These are phyloP conservation scores for crab-eating macaque (Macaca fascicularis) DNA, from an alignment of 2,113 vertebrate species.

Conservation along the genomic window DNA sequence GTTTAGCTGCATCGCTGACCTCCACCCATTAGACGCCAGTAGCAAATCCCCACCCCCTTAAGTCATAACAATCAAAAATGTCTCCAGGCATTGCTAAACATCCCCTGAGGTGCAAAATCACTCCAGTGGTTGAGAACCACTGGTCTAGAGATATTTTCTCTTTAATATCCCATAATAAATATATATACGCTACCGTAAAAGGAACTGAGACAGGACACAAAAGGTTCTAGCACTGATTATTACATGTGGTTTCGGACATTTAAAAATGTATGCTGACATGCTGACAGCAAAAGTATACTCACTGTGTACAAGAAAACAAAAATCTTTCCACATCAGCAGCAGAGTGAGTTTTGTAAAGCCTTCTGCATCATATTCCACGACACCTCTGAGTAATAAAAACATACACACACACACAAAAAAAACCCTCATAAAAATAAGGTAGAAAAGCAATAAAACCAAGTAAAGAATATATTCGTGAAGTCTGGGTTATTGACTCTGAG, in stretches of 20 bases:
- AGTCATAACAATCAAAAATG: neutral
- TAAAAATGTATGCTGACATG: conserved; percentile 14
- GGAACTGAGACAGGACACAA: conserved; percentile 61
- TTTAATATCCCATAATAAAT: conserved; percentile 56
- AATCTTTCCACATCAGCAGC: conserved; percentile 98
- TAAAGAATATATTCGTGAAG: neutral
- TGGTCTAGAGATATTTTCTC: neutral
- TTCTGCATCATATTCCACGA: conserved; percentile 98
- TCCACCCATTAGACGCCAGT: neutral
- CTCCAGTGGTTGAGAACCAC: neutral
- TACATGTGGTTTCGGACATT: conserved; percentile 56
- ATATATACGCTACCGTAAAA: conserved; percentile 46
- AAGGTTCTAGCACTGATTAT: conserved; percentile 54
- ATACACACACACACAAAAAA: conserved; percentile 58
- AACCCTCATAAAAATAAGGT: conserved; percentile 40
- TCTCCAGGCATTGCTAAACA: neutral
- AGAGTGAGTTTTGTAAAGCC: conserved; percentile 99
- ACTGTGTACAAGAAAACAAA: conserved; percentile 99
- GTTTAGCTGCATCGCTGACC: neutral
- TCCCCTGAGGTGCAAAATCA: neutral
- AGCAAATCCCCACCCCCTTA: neutral
- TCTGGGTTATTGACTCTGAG: neutral
- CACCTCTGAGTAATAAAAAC: conserved; percentile 87
- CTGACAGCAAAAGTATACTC: conserved; percentile 82
- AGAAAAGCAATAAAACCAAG: neutral